These are phyloP conservation scores for Trogon melanurus DNA, from an alignment of 2,113 vertebrate genomes.

Conservation along the genomic window DNA sequence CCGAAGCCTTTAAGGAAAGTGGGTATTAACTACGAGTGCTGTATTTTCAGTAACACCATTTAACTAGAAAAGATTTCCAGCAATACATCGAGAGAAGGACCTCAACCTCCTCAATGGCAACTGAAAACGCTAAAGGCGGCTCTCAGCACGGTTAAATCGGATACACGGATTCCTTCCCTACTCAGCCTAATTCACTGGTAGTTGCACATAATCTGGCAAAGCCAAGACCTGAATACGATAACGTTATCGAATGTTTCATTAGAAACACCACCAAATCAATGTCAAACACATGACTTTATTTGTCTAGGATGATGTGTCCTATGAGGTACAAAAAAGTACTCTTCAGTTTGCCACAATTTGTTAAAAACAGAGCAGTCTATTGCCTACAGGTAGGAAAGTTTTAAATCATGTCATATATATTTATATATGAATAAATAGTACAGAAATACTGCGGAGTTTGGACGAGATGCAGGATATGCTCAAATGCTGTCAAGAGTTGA, in stretches of 20 bases:
- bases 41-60: conserved; percentile 47
- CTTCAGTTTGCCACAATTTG: conserved; percentile 85
- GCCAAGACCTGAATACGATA: conserved; percentile 27
- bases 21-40: background rate
- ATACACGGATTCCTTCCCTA: background rate
- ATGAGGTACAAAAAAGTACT: conserved; percentile 93
- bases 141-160: background rate
- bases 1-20: background rate
- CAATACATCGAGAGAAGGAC: conserved; percentile 45
- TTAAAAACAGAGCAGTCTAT: conserved; percentile 91
- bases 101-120: background rate
- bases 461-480: conserved; percentile 75
- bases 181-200: background rate
- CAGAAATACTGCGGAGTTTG: conserved; percentile 80
- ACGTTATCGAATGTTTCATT: conserved; percentile 70
- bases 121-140: background rate
- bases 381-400: conserved; percentile 81
- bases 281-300: conserved; percentile 93
- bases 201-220: conserved; percentile 28
- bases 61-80: conserved; percentile 34
- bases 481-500: conserved; percentile 56
- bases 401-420: conserved; percentile 66
- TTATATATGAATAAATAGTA: conserved; percentile 85
- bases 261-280: conserved; percentile 80
- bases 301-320: conserved; percentile 89